Evolutionary conservation across 1,140 invertebrate species (phyloP), one percentile per base, ranked within the genome.

Genomic region (Lanistes nyassanus): DNA sequence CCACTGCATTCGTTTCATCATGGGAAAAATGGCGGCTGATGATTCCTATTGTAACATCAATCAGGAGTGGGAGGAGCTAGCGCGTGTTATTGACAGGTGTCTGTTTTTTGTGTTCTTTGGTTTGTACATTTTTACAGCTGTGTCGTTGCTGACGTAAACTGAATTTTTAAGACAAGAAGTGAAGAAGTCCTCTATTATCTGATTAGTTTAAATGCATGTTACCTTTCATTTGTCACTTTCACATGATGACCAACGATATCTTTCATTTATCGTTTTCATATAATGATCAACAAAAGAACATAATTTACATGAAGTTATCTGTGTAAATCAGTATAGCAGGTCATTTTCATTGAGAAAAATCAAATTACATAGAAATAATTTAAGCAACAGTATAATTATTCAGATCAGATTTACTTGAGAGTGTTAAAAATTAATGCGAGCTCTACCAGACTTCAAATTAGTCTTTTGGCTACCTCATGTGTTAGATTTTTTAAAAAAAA

Each of bases 61-160:
- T 53, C 76, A 80, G 70, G 69, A 80, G 26, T 80, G 79, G 79
- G 79, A 76, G 68, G 79, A 80, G 68, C 56, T 80, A 31, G 74
- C 73, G n/a, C 64, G 74, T 7, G 76, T 80, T 26, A 64, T 80
- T 39, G 79, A 80, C 70, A 72, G 79, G 26, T 69, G 60, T n/a
- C 71, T 80, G 42, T 80, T 80, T 58, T 23, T 80, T 7, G 47
- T 47, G 9, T 80, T 80, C 76, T 78, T 80, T 51, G 37, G 56
- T 29, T 56, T 80, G 37, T 80, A 78, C 53, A 42, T 76, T 21
- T 76, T 80, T 53, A 80, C 79, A 23, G 76, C 79, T 16, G 31
- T 74, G 29, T 73, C 76, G 9, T 51, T 80, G 53, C 73, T 80
- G 29, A 36, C 56, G 34, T 75, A 37, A 69, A 58, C 4, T 47